Percentiles rank a stretch among this genome's conserved stretches.
Conservation (phyloP, 2,797 vertebrate genomes). For the Argya squamiceps region DNA sequence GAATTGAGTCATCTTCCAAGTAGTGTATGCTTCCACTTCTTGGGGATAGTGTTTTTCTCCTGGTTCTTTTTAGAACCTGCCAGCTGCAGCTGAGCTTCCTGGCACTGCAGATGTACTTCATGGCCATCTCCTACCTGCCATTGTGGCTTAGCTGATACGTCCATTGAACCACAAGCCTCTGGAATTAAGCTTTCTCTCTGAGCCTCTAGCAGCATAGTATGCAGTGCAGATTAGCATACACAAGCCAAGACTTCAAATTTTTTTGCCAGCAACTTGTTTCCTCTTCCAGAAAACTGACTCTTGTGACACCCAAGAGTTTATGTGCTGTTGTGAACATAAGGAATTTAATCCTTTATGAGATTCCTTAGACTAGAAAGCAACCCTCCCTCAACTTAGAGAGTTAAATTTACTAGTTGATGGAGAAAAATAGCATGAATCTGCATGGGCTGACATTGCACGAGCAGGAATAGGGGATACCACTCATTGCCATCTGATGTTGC, state of each 20-base stretch:
- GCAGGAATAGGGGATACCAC: neutral
- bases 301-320: neutral
- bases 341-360: neutral
- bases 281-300: neutral
- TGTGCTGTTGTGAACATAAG: neutral
- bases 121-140: neutral
- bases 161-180: neutral
- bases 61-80: neutral
- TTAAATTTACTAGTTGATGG: neutral
- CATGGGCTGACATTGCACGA: neutral
- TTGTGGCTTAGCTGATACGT: accelerated
- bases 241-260: neutral
- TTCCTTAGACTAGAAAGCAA: neutral
- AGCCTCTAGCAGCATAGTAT: neutral
- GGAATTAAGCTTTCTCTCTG: neutral
- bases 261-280: neutral
- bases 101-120: neutral
- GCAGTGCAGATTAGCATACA: neutral
- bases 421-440: neutral
- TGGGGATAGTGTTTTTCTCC: neutral
- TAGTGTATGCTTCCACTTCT: neutral
- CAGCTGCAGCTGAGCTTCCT: accelerated
- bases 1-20: neutral
- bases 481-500: neutral
- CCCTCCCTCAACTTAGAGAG: neutral